Conservation (phyloP, 2,888 invertebrate genomes). For the Leuctra nigra region DNA sequence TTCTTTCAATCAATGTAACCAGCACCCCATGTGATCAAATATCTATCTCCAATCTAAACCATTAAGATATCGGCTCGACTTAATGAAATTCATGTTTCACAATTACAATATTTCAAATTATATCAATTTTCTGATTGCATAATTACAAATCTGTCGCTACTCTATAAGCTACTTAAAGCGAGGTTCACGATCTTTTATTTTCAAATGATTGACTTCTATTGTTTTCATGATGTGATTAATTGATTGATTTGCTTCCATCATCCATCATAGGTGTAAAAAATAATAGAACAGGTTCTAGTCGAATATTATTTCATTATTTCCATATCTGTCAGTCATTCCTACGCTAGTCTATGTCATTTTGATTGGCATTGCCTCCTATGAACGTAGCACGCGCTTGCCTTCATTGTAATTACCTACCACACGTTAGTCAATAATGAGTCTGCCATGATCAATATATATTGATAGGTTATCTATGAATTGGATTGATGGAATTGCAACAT, state of each 20-base stretch:
- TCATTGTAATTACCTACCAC: conserved; percentile 16
- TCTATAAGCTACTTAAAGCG: background rate
- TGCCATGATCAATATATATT: conserved; percentile 1
- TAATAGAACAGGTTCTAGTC: conserved; percentile 18
- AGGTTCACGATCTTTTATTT: background rate
- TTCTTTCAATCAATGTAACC: too few relatives aligned
- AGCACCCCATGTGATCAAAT: too few relatives aligned
- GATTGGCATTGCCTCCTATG: conserved; percentile 8
- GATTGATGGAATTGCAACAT: conserved; percentile 18
- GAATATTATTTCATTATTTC: too few relatives aligned
- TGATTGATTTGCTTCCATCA: conserved; percentile 12
- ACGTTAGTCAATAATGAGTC: conserved; percentile 14
- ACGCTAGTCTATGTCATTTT: background rate
- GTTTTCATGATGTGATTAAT: conserved; percentile 14
- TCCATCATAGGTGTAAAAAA: conserved; percentile 5
- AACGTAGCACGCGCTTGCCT: conserved; percentile 6
- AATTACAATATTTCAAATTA: conserved; percentile 1
- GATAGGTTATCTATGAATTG: conserved; percentile 13
- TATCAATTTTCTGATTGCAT: background rate
- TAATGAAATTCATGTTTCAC: conserved; percentile 6
- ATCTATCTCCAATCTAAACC: background rate
- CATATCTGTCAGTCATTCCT: background rate
- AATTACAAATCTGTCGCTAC: conserved; percentile 4
- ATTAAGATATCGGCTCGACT: background rate
- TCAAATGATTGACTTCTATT: conserved; percentile 10